Evolutionary conservation across 2,113 vertebrate genomes (phyloP).

Genomic region (Vombatus ursinus): DNA sequence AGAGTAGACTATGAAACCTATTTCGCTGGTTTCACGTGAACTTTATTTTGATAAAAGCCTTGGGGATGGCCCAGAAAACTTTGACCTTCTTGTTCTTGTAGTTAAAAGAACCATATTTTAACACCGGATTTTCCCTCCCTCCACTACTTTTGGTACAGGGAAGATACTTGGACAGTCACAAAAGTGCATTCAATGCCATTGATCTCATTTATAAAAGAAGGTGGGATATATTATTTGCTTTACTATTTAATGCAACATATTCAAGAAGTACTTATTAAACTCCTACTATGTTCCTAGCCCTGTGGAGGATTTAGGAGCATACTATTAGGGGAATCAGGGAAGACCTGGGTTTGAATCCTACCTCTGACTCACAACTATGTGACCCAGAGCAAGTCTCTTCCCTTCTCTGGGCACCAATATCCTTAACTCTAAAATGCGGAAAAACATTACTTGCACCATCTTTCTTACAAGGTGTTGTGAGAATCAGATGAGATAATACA

Average conservation of each 20-base stretch:
- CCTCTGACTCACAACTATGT: neutral
- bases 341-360: neutral
- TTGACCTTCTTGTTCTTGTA: neutral
- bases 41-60: neutral
- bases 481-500: neutral
- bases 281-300: neutral
- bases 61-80: neutral
- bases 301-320: neutral
- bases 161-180: neutral
- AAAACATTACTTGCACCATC: neutral
- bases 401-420: neutral
- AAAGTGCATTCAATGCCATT: neutral
- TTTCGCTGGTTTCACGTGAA: slow-evolving; percentile 56
- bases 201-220: neutral
- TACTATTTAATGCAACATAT: neutral
- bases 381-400: neutral
- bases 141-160: neutral
- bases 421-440: neutral
- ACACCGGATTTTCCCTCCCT: neutral
- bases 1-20: slow-evolving; percentile 28
- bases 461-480: neutral
- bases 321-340: neutral
- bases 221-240: neutral
- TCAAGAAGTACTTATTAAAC: neutral
- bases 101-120: neutral